These are phyloP conservation scores for Steatocranus sp. DNA, from an alignment of 2,797 vertebrate genomes.

Conservation along the genomic window DNA sequence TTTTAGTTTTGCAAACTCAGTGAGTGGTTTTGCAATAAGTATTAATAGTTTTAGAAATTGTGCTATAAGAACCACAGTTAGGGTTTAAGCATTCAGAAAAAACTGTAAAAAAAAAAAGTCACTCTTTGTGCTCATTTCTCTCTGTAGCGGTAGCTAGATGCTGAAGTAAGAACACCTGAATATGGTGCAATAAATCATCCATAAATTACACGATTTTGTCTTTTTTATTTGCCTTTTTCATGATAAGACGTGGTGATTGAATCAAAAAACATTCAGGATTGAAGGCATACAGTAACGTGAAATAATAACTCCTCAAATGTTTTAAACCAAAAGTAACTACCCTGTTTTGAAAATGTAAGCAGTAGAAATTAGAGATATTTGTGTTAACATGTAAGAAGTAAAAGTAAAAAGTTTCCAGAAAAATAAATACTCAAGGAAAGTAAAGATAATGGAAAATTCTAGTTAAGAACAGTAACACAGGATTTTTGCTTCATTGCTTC, in stretches of 20 bases:
- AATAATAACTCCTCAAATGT: background rate
- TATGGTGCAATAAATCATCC: background rate
- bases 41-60: no score
- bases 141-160: background rate
- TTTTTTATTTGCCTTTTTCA: background rate
- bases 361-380: background rate
- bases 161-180: background rate
- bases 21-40: no score
- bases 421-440: background rate
- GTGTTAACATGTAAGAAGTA: background rate
- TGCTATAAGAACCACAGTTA: no score
- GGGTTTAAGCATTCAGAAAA: no score
- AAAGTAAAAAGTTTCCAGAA: background rate
- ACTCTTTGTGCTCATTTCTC: background rate
- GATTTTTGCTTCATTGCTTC: background rate
- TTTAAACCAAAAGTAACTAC: background rate
- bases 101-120: background rate
- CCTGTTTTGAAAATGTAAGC: background rate
- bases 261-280: background rate
- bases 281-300: background rate
- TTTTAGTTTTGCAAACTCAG: no score
- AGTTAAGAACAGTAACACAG: background rate
- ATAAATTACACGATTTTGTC: background rate
- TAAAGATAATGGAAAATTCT: background rate
- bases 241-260: background rate